Evolutionary conservation across 2,888 invertebrate genomes (phyloP), one percentile per base, ranked within the genome.

Genomic region (Geophilus truncorum): DNA sequence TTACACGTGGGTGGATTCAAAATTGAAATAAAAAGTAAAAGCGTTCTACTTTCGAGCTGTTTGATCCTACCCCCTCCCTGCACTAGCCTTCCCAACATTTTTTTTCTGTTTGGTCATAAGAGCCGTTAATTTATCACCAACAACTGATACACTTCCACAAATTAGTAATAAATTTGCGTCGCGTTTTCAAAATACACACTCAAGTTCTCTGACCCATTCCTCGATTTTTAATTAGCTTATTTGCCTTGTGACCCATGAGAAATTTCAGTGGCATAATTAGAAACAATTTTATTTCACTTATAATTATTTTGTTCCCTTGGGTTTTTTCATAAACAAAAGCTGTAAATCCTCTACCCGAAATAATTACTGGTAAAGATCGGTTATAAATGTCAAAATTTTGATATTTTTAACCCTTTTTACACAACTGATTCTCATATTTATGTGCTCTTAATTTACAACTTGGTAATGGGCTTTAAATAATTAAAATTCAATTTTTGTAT

Each of bases 231-330:
- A 62, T 62, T 62, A 62, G 57, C 57, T 62, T 62, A 62, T 62
- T 62, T 62, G 57, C 57, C 21, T 62, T 21, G 23, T 62, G 57
- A 62, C 57, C 57, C 57, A 62, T 62, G 57, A 62, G 18, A 62
- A 40, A 62, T 62, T 62, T 62, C 57, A 62, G 57, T 62, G 57
- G 57, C 57, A 62, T 62, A 62, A 62, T 62, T 62, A 62, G 3
- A 62, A 62, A 62, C 10, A 62, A 62, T 62, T 62, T 62, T 62
- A 62, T 62, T 62, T 62, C 57, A 62, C 57, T 62, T 62, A 62
- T 62, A 62, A 62, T 62, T 62, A 62, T 62, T 62, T 62, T n/a
- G n/a, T 62, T 62, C 57, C 57, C 57, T 62, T 62, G 57, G 57
- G 57, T 62, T 62, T 62, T 62, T 23, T 62, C 57, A n/a, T 10